Percentiles rank a stretch among this genome's conserved stretches.
Evolutionary conservation across 2,888 invertebrate species (phyloP).

Genomic region (Phoronis australis): DNA sequence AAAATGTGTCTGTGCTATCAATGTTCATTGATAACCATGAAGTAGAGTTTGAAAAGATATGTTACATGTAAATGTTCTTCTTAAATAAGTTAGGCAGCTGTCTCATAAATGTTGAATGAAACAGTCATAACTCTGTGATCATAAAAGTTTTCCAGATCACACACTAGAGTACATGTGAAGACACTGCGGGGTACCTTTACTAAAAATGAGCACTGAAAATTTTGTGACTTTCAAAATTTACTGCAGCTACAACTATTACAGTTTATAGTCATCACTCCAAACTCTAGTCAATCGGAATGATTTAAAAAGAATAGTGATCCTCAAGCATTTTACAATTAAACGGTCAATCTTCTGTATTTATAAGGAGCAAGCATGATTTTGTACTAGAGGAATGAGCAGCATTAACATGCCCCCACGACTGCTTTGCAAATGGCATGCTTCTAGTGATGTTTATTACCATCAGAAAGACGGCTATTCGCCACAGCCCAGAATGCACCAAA

Average conservation of each 20-base stretch:
- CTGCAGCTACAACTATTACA: constrained; percentile 7
- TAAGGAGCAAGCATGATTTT: too few species aligned
- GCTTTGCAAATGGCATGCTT: too few species aligned
- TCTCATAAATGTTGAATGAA: background rate
- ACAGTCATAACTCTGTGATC: background rate
- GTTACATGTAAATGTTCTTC: background rate
- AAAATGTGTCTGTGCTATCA: background rate
- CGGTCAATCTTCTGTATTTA: too few species aligned
- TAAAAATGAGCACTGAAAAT: background rate
- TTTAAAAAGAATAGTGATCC: constrained; percentile 7
- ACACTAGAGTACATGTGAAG: background rate
- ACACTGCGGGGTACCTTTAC: constrained; percentile 3
- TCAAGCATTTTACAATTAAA: too few species aligned
- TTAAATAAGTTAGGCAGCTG: background rate
- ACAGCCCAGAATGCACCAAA: too few species aligned
- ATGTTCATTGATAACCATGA: background rate
- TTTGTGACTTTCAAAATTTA: constrained; percentile 6
- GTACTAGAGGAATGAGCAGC: too few species aligned
- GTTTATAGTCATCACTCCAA: constrained; percentile 2
- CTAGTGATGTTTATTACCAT: too few species aligned
- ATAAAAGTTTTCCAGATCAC: background rate
- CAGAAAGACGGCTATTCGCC: too few species aligned
- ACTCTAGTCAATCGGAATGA: constrained; percentile 1
- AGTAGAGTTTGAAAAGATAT: background rate
- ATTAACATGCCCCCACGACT: too few species aligned